Conservation (phyloP, 92 coral and sea anemone species). For the Pocillopora grandis region DNA sequence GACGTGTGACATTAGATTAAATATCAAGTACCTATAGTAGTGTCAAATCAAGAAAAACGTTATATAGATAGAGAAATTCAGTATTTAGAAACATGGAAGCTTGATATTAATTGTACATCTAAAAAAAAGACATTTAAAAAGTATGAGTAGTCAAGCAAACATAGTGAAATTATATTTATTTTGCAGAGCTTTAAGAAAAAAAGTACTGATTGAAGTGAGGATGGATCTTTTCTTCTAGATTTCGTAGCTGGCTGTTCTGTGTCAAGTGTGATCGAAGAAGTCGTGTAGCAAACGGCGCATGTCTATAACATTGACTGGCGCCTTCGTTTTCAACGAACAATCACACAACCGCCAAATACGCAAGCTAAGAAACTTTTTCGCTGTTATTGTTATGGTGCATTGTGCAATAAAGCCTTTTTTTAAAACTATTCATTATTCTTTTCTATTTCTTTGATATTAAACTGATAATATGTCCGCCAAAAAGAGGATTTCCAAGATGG, state of each 20-base stretch:
- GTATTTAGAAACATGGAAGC: background rate
- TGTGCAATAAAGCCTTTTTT: constrained; percentile 21
- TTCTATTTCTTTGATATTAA: background rate
- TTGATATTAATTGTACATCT: background rate
- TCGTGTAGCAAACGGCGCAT: no score
- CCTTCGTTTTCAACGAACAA: no score
- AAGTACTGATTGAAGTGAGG: constrained; percentile 25
- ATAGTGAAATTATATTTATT: constrained; percentile 36
- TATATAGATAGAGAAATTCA: background rate
- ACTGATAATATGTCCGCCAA: background rate
- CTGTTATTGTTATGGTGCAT: constrained; percentile 14
- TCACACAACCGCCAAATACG: no score
- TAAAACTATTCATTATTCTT: background rate
- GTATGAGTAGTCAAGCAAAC: background rate
- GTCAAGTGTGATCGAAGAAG: no score
- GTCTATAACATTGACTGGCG: no score
- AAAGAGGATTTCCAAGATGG: no score
- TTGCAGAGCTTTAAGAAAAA: constrained; percentile 34
- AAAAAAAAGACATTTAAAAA: constrained; percentile 10
- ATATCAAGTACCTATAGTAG: background rate
- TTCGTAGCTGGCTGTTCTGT: no score
- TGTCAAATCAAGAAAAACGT: background rate
- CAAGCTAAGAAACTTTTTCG: background rate
- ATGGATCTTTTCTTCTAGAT: background rate
- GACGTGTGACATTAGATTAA: no score